Conservation (phyloP, 2,797 vertebrate species). For the Danio tinwini region DNA sequence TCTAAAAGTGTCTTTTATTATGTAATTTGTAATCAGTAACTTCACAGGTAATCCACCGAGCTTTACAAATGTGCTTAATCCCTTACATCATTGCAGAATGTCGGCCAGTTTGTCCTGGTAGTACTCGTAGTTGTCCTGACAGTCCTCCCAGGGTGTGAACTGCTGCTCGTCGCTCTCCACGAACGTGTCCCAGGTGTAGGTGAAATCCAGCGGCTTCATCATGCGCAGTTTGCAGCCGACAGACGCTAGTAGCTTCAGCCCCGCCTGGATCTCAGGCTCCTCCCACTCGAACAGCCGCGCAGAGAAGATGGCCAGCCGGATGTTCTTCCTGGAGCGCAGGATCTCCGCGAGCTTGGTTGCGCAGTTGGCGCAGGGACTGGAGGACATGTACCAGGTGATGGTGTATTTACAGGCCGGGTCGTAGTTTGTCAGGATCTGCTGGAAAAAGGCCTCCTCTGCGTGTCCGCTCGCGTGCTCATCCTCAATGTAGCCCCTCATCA, state of each 20-base stretch:
- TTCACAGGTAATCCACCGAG: too few relatives aligned
- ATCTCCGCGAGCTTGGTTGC: conserved; percentile 80
- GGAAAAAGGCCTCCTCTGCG: conserved; percentile 91
- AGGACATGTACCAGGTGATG: conserved; percentile 92
- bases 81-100: conserved; percentile 82
- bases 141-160: conserved; percentile 94
- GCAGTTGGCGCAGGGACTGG: conserved; percentile 88
- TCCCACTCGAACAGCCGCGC: conserved; percentile 93
- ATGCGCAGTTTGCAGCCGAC: conserved; percentile 88
- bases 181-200: conserved; percentile 92
- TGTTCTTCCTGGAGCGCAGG: conserved; percentile 76
- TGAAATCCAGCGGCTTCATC: conserved; percentile 96
- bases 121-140: conserved; percentile 91
- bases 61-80: neutral
- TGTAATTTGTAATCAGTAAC: too few relatives aligned
- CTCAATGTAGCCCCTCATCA: conserved; percentile 85
- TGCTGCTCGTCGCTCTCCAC: conserved; percentile 84
- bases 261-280: conserved; percentile 84
- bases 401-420: conserved; percentile 78
- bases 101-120: conserved; percentile 91
- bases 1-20: too few relatives aligned
- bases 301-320: conserved; percentile 83
- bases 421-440: conserved; percentile 77
- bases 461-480: conserved; percentile 86
- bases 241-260: conserved; percentile 80